Evolutionary conservation across 2,888 invertebrate genomes (phyloP).

Genomic region (Zygothrica quintamaculata): DNA sequence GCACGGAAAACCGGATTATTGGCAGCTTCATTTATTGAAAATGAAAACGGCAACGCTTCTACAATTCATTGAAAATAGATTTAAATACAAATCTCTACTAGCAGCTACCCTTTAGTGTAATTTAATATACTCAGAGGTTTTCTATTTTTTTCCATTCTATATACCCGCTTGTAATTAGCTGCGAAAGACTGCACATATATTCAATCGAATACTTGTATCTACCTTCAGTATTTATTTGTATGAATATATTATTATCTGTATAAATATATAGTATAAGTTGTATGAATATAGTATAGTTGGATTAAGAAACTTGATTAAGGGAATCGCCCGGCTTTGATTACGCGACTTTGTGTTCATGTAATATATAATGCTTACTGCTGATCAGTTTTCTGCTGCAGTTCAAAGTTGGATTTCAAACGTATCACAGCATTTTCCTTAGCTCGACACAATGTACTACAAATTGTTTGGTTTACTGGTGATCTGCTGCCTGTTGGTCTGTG

Average conservation of each 20-base stretch:
- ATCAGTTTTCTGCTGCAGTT: conserved; percentile 29
- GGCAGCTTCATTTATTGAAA: too few species aligned
- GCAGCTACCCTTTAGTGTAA: too few species aligned
- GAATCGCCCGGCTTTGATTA: conserved; percentile 57
- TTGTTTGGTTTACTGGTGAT: conserved; percentile 14
- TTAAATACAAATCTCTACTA: too few species aligned
- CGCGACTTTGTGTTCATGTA: not conserved
- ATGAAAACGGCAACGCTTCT: too few species aligned
- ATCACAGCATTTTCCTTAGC: conserved; percentile 6
- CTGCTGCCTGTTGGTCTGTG: not conserved
- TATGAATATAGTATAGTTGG: not conserved
- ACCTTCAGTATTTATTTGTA: too few species aligned
- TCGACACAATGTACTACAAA: conserved; percentile 27
- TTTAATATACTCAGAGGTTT: too few species aligned
- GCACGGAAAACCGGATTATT: conserved; percentile 1
- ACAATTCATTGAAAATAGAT: too few species aligned
- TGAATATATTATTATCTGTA: too few species aligned
- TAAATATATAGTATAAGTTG: not conserved
- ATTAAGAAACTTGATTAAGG: conserved; percentile 44
- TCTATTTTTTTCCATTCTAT: too few species aligned
- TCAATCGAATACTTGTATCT: too few species aligned
- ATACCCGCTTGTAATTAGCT: too few species aligned
- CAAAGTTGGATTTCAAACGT: conserved; percentile 20
- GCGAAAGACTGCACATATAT: too few species aligned
- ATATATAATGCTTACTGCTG: conserved; percentile 35